Base-by-base conservation (phyloP, 2,888 invertebrate genomes). In the Dynastes grantii region DNA sequence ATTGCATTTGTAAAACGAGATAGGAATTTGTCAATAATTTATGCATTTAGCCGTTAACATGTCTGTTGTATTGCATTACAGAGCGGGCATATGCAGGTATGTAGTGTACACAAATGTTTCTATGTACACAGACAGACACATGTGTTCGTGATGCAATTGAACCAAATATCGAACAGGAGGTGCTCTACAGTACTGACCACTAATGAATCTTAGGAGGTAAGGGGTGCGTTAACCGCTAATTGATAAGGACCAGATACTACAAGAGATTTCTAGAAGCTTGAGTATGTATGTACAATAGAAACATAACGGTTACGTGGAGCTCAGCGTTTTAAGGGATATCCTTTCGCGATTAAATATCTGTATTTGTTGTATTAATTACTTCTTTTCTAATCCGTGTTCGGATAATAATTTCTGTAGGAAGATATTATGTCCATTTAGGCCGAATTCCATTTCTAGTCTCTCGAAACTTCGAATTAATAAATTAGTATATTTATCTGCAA, bases 201-300 rank as follows among this genome's bases (percentile, higher is more conserved):
- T 81, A 81, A 81, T 80, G 79, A 81, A 80, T 81, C 80, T 22
- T 79, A 78, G 76, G 78, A 71, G 55, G 55, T 32, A 22, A 32
- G 78, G 79, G 76, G 79, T 79, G 79, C 80, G 80, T 79, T 80
- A 79, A 78, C 80, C 80, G 80, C 79, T 81, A 81, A 81, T 81
- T 81, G 80, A 79, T 80, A 81, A 79, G 70, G 45, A 45, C 8
- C 1, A 79, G 79, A 78, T 77, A 77, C 75, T 78, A 70, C 77
- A 78, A 79, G 49, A 78, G 32, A n/a, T 6, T 70, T 51, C 16
- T 64, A 32, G 16, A 65, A 65, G 37, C 37, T 16, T 55, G 55
- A 16, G 55, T 55, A n/a, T 2, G 32, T 37, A 37, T 5, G 4
- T 32, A 32, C 4, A 37, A 55, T 55, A 6, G 11, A 8, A 45